Percentiles rank a stretch among this genome's conserved stretches.
Conservation (phyloP, 2,113 vertebrate species). For the Phrynosoma platyrhinos region DNA sequence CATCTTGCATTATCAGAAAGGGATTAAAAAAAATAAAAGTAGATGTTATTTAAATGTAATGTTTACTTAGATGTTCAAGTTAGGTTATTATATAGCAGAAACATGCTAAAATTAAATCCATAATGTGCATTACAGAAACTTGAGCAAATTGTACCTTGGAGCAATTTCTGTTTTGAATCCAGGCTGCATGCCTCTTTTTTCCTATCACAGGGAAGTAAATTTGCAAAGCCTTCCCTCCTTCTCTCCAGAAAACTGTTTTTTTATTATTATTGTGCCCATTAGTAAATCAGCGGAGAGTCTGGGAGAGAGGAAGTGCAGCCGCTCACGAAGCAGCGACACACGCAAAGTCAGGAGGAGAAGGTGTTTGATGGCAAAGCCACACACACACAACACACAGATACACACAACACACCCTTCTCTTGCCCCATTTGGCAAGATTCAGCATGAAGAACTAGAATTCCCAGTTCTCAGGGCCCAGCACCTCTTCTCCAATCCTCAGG, state of each 20-base stretch:
- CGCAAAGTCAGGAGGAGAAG: not conserved
- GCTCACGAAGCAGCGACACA: not conserved
- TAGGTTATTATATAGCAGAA: slow-evolving; percentile 68
- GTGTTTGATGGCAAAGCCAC: not conserved
- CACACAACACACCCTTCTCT: not conserved
- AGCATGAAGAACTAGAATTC: not conserved
- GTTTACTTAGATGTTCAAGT: slow-evolving; percentile 67
- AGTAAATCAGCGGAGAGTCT: slow-evolving; percentile 61
- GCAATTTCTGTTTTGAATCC: slow-evolving; percentile 68
- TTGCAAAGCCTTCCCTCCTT: slow-evolving; percentile 49
- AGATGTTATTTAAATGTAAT: slow-evolving; percentile 72
- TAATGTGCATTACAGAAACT: slow-evolving; percentile 70
- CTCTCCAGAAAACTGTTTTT: slow-evolving; percentile 30
- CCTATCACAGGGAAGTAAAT: slow-evolving; percentile 66
- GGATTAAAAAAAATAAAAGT: slow-evolving; percentile 50
- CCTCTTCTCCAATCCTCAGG: too few species aligned
- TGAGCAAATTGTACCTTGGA: slow-evolving; percentile 71
- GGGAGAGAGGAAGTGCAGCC: slow-evolving; percentile 45
- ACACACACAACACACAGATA: too few species aligned
- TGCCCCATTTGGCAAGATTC: not conserved
- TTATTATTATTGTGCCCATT: slow-evolving; percentile 42
- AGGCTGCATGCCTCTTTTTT: slow-evolving; percentile 54
- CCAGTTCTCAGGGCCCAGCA: too few species aligned
- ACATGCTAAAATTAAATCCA: slow-evolving; percentile 74
- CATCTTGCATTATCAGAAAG: slow-evolving; percentile 42